These are phyloP conservation scores for Columbina picui DNA, from an alignment of 2,113 vertebrate species.

Conservation along the genomic window DNA sequence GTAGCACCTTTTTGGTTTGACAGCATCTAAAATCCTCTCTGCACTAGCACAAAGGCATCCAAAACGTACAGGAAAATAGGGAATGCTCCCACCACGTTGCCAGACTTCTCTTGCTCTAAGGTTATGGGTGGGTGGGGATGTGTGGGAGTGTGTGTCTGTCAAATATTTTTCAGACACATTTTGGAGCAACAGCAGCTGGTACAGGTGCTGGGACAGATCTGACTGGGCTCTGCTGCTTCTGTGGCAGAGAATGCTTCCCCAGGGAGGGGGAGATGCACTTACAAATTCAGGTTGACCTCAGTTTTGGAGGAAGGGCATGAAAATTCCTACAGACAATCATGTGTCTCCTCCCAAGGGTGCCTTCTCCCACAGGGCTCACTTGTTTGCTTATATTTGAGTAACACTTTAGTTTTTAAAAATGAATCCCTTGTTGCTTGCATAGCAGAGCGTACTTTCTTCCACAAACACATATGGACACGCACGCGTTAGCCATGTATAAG, in stretches of 20 bases:
- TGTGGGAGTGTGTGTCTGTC: not conserved
- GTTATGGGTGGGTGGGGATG: not conserved
- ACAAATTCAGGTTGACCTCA: not conserved
- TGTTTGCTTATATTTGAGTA: not conserved
- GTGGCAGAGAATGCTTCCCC: not conserved
- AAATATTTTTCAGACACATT: not conserved
- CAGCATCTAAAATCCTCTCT: not conserved
- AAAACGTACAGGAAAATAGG: not conserved
- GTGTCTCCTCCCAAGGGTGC: not conserved
- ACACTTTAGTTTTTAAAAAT: not conserved
- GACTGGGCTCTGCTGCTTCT: not conserved
- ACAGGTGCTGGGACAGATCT: not conserved
- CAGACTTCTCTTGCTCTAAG: not conserved
- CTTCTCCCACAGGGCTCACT: not conserved
- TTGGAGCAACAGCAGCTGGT: not conserved
- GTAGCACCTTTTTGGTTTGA: not conserved
- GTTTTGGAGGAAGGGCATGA: not conserved
- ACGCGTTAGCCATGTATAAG: rapidly evolving
- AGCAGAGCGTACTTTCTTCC: not conserved
- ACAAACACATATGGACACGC: rapidly evolving
- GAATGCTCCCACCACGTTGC: not conserved
- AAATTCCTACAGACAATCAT: not conserved
- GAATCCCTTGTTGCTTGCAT: not conserved
- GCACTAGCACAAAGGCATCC: not conserved
- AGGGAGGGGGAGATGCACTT: not conserved